Evolutionary conservation across 2,797 vertebrate genomes (phyloP), one percentile per base, ranked within the genome.

Genomic region (Diglossa cyanea): DNA sequence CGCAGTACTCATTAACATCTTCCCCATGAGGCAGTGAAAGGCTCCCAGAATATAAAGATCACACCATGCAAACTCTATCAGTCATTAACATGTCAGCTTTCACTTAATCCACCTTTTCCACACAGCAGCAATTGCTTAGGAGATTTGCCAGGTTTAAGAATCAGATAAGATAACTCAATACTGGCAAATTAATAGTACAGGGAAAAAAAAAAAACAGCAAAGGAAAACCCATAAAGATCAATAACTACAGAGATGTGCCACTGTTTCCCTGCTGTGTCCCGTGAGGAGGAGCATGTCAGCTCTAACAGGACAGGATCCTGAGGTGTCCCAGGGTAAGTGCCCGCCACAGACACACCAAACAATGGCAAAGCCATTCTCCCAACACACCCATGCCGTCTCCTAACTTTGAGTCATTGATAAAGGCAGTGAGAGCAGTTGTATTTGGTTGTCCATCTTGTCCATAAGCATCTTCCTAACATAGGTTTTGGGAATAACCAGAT

Each of bases 61-160:
- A 77, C 77, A 85, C 71, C 53, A 66, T 4, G 13, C 60, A 93
- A 86, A 73, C 91, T n/a, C 2, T 9, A 68, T 65, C 57, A 40
- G 62, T 58, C 86, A 74, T 67, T 83, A 87, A 68, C 55, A 58
- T 20, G 73, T 47, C 92, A 88, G n/a, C 45, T 88, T 47, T 53
- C 60, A 62, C 77, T 86, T 87, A 89, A 88, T 37, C 77, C 88
- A 80, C 82, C 57, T 61, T 45, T 61, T 81, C 88, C 70, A 67
- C 50, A 25, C 31, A 70, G 85, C 79, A 88, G 85, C 77, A 88
- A 94, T 10, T 58, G 68, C 84, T 76, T 31, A 70, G 90, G 71
- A 75, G 74, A 90, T 71, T 84, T 79, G 86, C 78, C 89, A 80
- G 47, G n/a, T 90, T 86, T 93, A 96, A 60, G 63, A 90, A 93